These are phyloP conservation scores for Solen grandis DNA, from an alignment of 1,140 invertebrate genomes.

Conservation along the genomic window DNA sequence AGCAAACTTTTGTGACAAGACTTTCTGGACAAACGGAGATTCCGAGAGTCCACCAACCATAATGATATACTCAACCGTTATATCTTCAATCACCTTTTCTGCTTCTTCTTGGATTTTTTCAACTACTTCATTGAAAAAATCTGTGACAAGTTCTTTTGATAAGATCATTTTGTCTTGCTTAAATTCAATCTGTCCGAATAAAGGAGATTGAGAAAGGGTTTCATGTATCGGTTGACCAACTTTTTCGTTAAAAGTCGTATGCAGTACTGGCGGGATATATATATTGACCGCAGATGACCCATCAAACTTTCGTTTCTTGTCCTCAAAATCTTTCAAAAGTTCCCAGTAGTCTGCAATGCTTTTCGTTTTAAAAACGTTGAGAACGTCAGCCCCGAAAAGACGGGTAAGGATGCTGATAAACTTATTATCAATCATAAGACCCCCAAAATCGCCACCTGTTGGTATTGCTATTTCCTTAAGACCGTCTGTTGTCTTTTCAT, in stretches of 20 bases:
- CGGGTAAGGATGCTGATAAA: conserved; percentile 37
- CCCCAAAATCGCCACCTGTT: conserved; percentile 60
- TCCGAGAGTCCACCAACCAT: conserved; percentile 63
- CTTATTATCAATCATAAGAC: conserved; percentile 56
- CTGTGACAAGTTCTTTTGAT: not conserved
- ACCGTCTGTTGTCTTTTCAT: conserved; percentile 46
- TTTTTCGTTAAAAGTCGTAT: conserved; percentile 7
- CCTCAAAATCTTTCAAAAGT: conserved; percentile 54
- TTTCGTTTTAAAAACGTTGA: conserved; percentile 28
- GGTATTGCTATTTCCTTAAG: conserved; percentile 56
- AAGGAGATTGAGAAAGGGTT: not conserved
- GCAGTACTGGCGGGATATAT: conserved; percentile 33
- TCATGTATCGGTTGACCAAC: conserved; percentile 24
- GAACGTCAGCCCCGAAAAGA: conserved; percentile 44
- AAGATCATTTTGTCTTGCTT: conserved; percentile 14
- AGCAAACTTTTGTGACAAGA: conserved; percentile 46
- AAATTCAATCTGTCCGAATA: not conserved
- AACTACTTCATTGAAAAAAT: conserved; percentile 14
- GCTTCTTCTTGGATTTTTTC: not conserved
- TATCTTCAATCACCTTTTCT: too few species aligned
- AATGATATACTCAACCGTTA: conserved; percentile 45
- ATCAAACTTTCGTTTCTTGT: conserved; percentile 50
- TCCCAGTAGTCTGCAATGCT: conserved; percentile 46
- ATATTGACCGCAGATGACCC: conserved; percentile 22
- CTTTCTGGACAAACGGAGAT: conserved; percentile 47